Evolutionary conservation across 2,888 invertebrate species (phyloP), one percentile per base, ranked within the genome.

Genomic region (Torymus tubicola): DNA sequence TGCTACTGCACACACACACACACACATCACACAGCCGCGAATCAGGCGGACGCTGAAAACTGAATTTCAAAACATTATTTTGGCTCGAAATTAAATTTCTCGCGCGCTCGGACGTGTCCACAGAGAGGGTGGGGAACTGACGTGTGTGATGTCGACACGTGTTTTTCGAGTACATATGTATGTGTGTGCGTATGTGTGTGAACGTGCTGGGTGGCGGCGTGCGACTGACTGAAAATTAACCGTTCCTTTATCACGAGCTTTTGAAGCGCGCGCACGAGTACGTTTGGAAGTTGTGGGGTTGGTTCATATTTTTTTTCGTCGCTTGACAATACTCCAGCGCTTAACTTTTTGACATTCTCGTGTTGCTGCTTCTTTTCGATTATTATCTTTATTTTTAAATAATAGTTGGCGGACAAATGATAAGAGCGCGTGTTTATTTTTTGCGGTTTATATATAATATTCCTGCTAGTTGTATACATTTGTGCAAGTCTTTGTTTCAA

Each of bases 21-120:
- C 50, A 50, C 3, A 50, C n/a, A 50, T 65, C 65, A 68, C 73
- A 81, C 79, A 60, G 58, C 16, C 55, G 61, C 14, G 72, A 72
- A 55, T 21, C 12, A 42, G 21, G 64, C 24, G 50, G 18, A 50
- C 16, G 57, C 53, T 58, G 60, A 73, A 81, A 82, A 83, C 67
- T 80, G 80, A 81, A 83, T 83, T 83, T 78, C 72, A 67, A 81
- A 83, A 83, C 64, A 81, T 80, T 83, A 78, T 83, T 83, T 81
- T 77, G 78, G 71, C 52, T 18, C 58, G 72, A 83, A 83, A 81
- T 79, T 64, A 83, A 83, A 31, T 31, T 31, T 83, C 81, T 80
- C 65, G 60, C 79, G 61, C 65, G 74, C 31, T 73, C 42, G 58
- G 63, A 13, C 42, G 57, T 31, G 55, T 52, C 21, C 21, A 21